Evolutionary conservation across 2,888 invertebrate species (phyloP), one percentile per base, ranked within the genome.

Genomic region (Dryococelus australis): DNA sequence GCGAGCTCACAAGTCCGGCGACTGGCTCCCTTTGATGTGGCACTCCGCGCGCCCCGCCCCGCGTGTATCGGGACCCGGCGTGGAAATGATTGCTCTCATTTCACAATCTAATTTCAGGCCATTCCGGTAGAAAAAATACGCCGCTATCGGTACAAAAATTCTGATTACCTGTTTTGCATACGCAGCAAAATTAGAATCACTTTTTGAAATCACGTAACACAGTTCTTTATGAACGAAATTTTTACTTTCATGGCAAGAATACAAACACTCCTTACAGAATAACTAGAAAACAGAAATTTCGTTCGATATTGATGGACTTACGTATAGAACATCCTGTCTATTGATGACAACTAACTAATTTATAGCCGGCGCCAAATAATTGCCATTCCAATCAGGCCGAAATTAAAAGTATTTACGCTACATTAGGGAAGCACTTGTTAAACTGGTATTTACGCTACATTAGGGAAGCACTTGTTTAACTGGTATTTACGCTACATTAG

Each of bases 21-120:
- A 53, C 26, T 35, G 87, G 65, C 47, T 47, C 84, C 28, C 47
- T 43, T 87, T 87, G 53, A 65, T 87, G 87, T 43, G 35, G 83
- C 53, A 28, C 87, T 26, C 27, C 87, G 13, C 78, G 16, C 43
- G n/a, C 43, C 51, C 12, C 28, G 47, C 35, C 13, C 84, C 35
- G 26, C 85, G n/a, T 78, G 47, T 35, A 43, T 35, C 26, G 51
- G n/a, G 43, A 27, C 27, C 47, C 43, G 47, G 79, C 84, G 86
- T 27, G 53, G 85, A 81, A 88, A 87, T 88, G 87, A 88, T 88
- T 85, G 88, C 87, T 86, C 87, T 86, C 86, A 87, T 87, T 87
- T 88, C 87, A 87, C 85, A 65, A 87, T 87, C 87, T 84, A 85
- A 87, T 88, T 86, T 85, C 85, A 79, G 85, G 65, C 86, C 86